These are phyloP conservation scores for Stichopus horrens DNA, from an alignment of 53 echinoderm and acorn worm species.

Conservation along the genomic window DNA sequence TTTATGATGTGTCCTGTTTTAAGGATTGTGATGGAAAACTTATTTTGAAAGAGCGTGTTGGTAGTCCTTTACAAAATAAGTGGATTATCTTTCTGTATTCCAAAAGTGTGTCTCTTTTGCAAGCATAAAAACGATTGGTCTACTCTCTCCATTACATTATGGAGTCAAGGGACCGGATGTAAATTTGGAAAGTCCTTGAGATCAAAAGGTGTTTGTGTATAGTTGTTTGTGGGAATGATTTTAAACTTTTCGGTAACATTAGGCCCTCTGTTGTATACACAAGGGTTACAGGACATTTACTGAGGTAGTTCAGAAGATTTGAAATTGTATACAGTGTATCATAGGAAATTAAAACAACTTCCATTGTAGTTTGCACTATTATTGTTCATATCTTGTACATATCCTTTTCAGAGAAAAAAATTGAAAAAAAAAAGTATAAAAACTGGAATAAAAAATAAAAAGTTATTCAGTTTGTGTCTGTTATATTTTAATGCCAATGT, in stretches of 20 bases:
- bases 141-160: too few species aligned
- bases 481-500: too few species aligned
- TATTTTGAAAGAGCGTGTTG: not conserved
- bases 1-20: not conserved
- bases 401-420: constrained; percentile 46
- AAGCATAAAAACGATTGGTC: too few species aligned
- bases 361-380: constrained; percentile 54
- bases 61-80: not conserved
- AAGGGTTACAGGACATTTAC: constrained; percentile 13
- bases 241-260: constrained; percentile 23
- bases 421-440: constrained; percentile 33
- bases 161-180: too few species aligned
- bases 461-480: not conserved
- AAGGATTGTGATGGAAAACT: not conserved
- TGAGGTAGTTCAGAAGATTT: constrained; percentile 35
- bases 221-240: constrained; percentile 26
- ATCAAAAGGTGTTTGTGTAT: constrained; percentile 8
- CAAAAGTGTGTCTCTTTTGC: not conserved
- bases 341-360: constrained; percentile 48
- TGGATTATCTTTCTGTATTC: not conserved
- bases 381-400: constrained; percentile 51
- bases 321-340: constrained; percentile 46
- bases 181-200: not conserved
- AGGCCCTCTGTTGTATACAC: constrained; percentile 8
- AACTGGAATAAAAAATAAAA: constrained; percentile 43